Base-by-base conservation (phyloP, 2,888 invertebrate genomes). In the Papilio protenor region DNA sequence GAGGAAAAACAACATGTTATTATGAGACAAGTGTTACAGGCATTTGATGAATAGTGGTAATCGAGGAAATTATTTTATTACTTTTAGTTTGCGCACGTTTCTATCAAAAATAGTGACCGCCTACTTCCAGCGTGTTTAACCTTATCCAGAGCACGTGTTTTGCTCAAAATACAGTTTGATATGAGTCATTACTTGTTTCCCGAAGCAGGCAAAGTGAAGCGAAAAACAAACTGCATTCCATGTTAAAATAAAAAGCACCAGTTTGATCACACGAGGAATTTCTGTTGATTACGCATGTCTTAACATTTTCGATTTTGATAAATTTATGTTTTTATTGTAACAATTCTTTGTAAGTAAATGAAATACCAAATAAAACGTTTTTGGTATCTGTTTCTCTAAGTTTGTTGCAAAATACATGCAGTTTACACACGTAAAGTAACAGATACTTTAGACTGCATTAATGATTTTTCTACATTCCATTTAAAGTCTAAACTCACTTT, bases 51-150 rank as follows among this genome's bases (percentile, higher is more conserved):
- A 69, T 21, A 16, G n/a, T 69, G n/a, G 45, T 70, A 21, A 77
- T 57, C 14, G 64, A 78, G 64, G 74, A 76, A 80, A 71, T 64
- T 66, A 70, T 71, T 74, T 64, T 52, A 33, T 71, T 61, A 61
- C 40, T 78, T 21, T 78, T 40, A 18, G n/a, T 72, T 73, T 75
- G 78, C 78, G 57, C 75, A 75, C 78, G 78, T 61, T 75, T 69
- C 57, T 21, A 23, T 69, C 73, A 76, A 73, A 76, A 76, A 66
- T 79, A 79, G 78, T 27, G 73, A 70, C 78, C 78, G 76, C 78
- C 78, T 75, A 75, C 75, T 75, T 76, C 76, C 66, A 64, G 78
- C 69, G 47, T 73, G 66, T 76, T 79, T 76, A 76, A 76, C 78
- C 78, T 73, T 76, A 79, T 76, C 49, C 59, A 70, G 14, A 66